Base-by-base conservation (phyloP, 2,888 invertebrate genomes). In the Hyalella azteca region DNA sequence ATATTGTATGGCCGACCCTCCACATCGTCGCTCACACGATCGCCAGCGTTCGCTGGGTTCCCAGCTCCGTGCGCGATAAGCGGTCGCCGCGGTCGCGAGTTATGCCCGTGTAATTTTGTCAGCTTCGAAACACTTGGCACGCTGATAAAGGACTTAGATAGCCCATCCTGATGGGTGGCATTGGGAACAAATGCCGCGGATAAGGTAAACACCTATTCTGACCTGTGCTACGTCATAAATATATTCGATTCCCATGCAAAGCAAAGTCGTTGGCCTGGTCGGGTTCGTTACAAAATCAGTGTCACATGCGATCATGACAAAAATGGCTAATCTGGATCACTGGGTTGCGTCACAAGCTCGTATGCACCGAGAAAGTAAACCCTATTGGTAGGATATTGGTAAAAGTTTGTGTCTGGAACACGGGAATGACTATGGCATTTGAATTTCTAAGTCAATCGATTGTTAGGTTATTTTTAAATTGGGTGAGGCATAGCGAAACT, bases 61-160 rank as follows among this genome's bases (percentile, higher is more conserved):
- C 66, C 66, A 66, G 45, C 45, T 9, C 45, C 29, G 39, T 32
- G 66, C 29, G 19, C 3, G 66, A 66, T 66, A 66, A 66, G 66
- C 32, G 39, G 36, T 32, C 66, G 32, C 66, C 36, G 32, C 36
- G 32, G 39, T 36, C 36, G 29, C 32, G 66, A 66, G 29, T 66
- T 66, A 66, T 66, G 39, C 66, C 66, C 36, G 66, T 66, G 66
- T 66, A 66, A 66, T 66, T 66, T 66, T 66, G 66, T 36, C 66
- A 39, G 66, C n/a, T 66, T 36, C 19, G 66, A 66, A 66, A 66
- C 66, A 66, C 66, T 66, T 66, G 32, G 66, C 5, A n/a, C 36
- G 66, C 36, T 36, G 66, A 66, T 66, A 66, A 36, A 66, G n/a
- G 66, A 39, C 36, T 15, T 11, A 66, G 54, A 54, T 54, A 54